Conservation (phyloP, 2,113 vertebrate genomes). For the Pedetes capensis region DNA sequence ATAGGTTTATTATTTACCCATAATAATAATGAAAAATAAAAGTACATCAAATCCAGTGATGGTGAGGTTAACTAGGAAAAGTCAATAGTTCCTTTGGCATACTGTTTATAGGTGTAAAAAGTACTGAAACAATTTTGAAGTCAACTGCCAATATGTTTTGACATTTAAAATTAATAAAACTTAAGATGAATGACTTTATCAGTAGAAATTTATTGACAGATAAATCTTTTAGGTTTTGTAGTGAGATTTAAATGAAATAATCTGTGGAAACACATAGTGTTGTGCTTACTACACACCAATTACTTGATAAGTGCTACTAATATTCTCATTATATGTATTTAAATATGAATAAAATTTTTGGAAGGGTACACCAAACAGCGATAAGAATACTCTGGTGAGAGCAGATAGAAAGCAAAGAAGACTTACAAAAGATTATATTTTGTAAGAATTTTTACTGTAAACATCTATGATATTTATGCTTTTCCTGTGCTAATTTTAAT, state of each 20-base stretch:
- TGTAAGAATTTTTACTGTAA: neutral
- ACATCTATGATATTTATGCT: neutral
- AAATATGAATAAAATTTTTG: neutral
- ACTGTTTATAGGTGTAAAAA: neutral
- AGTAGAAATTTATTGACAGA: neutral
- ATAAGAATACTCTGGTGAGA: neutral
- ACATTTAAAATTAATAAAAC: neutral
- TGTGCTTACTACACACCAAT: neutral
- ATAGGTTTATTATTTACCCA: neutral
- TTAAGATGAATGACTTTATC: conserved; percentile 3
- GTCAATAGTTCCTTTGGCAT: neutral
- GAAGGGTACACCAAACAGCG: neutral
- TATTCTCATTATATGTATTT: neutral
- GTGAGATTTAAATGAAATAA: neutral
- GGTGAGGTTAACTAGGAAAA: neutral
- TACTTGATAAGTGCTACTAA: neutral
- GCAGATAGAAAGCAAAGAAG: neutral
- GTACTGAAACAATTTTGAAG: neutral
- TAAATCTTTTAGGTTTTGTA: neutral
- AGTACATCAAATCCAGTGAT: neutral
- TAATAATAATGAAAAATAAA: neutral
- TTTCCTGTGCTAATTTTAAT: neutral
- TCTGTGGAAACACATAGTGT: neutral
- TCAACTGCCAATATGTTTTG: neutral
- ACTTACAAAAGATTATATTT: neutral